These are phyloP conservation scores for Ferrisia virgata DNA, from an alignment of 2,888 invertebrate species.

Conservation along the genomic window DNA sequence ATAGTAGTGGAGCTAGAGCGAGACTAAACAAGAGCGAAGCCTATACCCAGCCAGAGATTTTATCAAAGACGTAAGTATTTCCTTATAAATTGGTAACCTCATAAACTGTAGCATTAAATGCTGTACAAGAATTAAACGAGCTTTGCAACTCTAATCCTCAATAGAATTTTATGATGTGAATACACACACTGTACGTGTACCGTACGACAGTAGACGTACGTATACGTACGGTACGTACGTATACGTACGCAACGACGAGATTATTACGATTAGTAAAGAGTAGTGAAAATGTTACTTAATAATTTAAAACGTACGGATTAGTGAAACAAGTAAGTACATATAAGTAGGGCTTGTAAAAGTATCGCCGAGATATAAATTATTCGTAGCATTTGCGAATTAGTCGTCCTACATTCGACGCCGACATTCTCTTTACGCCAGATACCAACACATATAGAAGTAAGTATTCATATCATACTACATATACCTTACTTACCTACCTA, in stretches of 20 bases:
- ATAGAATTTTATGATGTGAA: constrained; percentile 28
- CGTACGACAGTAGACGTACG: neutral
- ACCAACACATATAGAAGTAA: too few relatives aligned
- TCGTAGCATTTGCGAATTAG: constrained; percentile 20
- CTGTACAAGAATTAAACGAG: constrained; percentile 19
- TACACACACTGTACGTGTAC: neutral
- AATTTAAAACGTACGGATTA: constrained; percentile 30
- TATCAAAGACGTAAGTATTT: constrained; percentile 14
- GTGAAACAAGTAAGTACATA: neutral
- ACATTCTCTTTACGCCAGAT: neutral
- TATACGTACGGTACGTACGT: too few relatives aligned
- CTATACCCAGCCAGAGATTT: neutral
- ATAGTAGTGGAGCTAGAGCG: too few relatives aligned
- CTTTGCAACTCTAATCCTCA: constrained; percentile 10
- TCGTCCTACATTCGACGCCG: constrained; percentile 4
- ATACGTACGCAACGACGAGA: constrained; percentile 20
- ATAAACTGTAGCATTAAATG: neutral
- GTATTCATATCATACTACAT: too few relatives aligned
- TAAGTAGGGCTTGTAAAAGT: constrained; percentile 30
- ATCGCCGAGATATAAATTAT: constrained; percentile 20
- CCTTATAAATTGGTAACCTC: constrained; percentile 21
- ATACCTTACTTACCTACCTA: too few relatives aligned
- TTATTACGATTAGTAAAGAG: constrained; percentile 20
- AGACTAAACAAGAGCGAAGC: neutral
- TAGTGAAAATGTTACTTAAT: constrained; percentile 24